Conservation (phyloP, 2,797 vertebrate genomes). For the Eulemur mongoz region DNA sequence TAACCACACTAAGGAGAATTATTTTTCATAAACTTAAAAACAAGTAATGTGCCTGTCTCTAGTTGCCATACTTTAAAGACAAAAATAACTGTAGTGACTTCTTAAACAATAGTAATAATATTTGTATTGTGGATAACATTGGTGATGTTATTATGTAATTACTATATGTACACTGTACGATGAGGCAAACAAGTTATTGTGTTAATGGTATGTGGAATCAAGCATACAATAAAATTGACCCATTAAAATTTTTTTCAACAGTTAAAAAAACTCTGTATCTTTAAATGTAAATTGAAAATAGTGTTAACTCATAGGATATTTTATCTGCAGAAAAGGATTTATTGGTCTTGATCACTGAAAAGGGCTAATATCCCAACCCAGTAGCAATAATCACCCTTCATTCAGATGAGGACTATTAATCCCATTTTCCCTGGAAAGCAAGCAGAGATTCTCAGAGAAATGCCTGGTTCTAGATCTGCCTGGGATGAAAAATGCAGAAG, state of each 20-base stretch:
- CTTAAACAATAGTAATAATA: not conserved
- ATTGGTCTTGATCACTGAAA: not conserved
- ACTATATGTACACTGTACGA: not conserved
- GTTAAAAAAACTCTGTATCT: not conserved
- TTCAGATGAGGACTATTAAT: not conserved
- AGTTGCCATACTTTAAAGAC: not conserved
- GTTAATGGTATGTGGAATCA: not conserved
- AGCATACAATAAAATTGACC: not conserved
- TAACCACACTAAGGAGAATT: not conserved
- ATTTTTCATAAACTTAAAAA: not conserved
- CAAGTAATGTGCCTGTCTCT: not conserved
- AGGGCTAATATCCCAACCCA: not conserved
- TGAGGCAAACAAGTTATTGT: not conserved
- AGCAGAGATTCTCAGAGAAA: not conserved
- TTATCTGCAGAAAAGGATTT: not conserved
- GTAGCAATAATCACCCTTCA: not conserved
- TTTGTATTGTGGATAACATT: not conserved
- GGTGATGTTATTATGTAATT: not conserved
- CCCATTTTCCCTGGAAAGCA: not conserved
- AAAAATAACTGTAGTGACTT: not conserved
- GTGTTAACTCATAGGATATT: not conserved
- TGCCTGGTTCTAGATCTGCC: not conserved
- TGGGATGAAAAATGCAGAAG: not conserved
- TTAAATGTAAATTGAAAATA: conserved; percentile 5
- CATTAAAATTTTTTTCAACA: not conserved